A percentile compares a stretch with the other conserved stretches of the same genome.
Evolutionary conservation across 2,888 invertebrate genomes (phyloP).

Genomic region (Brachynemurus nebulosus): DNA sequence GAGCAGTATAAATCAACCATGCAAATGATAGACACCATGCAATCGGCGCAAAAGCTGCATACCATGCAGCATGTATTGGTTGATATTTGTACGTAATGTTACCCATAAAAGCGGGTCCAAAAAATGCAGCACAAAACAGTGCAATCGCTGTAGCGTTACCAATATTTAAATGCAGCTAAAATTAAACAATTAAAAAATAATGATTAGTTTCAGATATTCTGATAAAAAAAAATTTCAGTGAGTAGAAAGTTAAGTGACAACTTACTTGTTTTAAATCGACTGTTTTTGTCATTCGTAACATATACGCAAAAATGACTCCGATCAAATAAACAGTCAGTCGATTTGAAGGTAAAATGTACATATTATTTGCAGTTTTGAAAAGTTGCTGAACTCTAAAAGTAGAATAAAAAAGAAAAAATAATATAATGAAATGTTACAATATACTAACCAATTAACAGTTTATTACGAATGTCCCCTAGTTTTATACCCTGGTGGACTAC

Average conservation of each 20-base stretch:
- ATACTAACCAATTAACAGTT: background rate
- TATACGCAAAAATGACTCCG: conserved; percentile 47
- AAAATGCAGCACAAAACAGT: conserved; percentile 38
- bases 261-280: conserved; percentile 34
- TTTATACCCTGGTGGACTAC: too few species aligned
- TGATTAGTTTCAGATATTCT: background rate
- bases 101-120: conserved; percentile 51
- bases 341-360: conserved; percentile 51
- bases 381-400: conserved; percentile 43
- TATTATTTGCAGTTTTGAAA: conserved; percentile 52
- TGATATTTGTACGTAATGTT: conserved; percentile 44
- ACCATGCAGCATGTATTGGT: conserved; percentile 47
- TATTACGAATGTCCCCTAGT: background rate
- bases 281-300: conserved; percentile 35
- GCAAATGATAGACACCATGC: conserved; percentile 51
- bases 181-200: background rate
- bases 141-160: conserved; percentile 41
- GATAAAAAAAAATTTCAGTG: background rate
- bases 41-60: conserved; percentile 55
- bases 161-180: conserved; percentile 31
- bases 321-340: conserved; percentile 53
- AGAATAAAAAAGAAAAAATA: conserved; percentile 10
- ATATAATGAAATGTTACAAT: background rate
- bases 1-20: conserved; percentile 52
- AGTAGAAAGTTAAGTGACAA: background rate